phyloP scores from a whole-genome alignment of 2,888 invertebrate genomes.

The Volucella zonaria region DNA sequence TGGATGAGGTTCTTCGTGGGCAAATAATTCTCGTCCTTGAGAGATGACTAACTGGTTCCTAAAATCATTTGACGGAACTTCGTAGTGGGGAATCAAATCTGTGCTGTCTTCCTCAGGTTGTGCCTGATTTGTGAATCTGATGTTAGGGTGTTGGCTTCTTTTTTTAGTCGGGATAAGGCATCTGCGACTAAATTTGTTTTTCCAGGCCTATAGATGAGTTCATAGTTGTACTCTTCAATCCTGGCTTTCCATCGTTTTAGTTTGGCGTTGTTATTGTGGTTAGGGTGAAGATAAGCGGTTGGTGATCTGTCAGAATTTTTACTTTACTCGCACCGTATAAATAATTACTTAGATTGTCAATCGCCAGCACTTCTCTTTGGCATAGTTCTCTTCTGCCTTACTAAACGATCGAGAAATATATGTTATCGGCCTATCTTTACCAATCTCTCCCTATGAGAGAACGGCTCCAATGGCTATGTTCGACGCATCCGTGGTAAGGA shows the following conservation, averaged over 20 bases:
- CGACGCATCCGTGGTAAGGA: slow-evolving; percentile 25
- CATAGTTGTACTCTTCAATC: slow-evolving; percentile 58
- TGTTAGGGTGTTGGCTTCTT: not conserved
- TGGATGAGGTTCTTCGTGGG: no score
- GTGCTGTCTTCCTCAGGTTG: no score
- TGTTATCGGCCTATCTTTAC: no score
- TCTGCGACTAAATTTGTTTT: slow-evolving; percentile 41
- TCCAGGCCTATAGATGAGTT: slow-evolving; percentile 50
- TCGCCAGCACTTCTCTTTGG: no score
- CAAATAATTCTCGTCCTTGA: no score
- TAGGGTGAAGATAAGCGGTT: slow-evolving; percentile 38
- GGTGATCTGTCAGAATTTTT: slow-evolving; percentile 49
- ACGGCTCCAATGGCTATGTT: not conserved
- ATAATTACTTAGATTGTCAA: slow-evolving; percentile 22
- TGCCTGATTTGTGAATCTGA: no score
- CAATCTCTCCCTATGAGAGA: no score
- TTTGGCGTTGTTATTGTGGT: slow-evolving; percentile 43
- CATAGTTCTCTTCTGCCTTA: slow-evolving; percentile 58
- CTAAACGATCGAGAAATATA: not conserved
- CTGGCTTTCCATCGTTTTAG: slow-evolving; percentile 58
- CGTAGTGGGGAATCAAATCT: no score
- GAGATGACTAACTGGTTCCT: no score
- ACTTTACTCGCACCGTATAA: slow-evolving; percentile 48
- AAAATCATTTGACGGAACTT: no score
- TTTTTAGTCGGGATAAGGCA: no score